Conservation (phyloP, 2,113 vertebrate species). For the Carollia perspicillata region DNA sequence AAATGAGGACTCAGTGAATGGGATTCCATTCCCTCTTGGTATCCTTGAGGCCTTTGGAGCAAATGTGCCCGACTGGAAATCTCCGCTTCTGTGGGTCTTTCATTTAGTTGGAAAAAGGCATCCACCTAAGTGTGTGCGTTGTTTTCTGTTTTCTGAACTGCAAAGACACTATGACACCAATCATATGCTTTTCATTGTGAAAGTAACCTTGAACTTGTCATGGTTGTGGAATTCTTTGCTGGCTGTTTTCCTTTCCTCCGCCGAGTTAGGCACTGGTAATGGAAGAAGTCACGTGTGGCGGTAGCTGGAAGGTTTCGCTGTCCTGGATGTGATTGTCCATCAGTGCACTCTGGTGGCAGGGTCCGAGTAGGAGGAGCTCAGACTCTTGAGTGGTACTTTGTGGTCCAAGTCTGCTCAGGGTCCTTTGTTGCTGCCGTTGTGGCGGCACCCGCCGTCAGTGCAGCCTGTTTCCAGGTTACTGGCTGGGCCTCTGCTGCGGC, state of each 20-base stretch:
- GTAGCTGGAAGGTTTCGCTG: not conserved
- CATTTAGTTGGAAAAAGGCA: not conserved
- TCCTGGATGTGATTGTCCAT: not conserved
- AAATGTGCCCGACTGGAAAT: not conserved
- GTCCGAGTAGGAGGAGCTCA: not conserved
- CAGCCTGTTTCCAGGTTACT: not conserved
- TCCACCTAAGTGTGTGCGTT: not conserved
- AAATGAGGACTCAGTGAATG: not conserved
- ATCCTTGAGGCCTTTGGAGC: not conserved
- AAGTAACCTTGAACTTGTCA: not conserved
- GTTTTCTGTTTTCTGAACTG: not conserved
- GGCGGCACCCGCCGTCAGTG: not conserved
- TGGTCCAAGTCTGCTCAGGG: rapidly evolving
- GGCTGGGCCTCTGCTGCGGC: rapidly evolving
- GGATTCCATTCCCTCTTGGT: not conserved
- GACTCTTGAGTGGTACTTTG: not conserved
- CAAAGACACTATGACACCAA: not conserved
- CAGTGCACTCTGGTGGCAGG: not conserved
- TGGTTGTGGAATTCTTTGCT: not conserved
- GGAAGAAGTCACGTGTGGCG: not conserved
- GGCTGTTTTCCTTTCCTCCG: not conserved
- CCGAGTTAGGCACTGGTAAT: not conserved
- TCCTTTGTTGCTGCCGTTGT: rapidly evolving
- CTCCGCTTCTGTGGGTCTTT: not conserved
- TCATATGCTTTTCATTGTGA: constrained; percentile 18